Evolutionary conservation across 2,113 vertebrate species (phyloP), one percentile per base, ranked within the genome.

Genomic region (Gambusia affinis): DNA sequence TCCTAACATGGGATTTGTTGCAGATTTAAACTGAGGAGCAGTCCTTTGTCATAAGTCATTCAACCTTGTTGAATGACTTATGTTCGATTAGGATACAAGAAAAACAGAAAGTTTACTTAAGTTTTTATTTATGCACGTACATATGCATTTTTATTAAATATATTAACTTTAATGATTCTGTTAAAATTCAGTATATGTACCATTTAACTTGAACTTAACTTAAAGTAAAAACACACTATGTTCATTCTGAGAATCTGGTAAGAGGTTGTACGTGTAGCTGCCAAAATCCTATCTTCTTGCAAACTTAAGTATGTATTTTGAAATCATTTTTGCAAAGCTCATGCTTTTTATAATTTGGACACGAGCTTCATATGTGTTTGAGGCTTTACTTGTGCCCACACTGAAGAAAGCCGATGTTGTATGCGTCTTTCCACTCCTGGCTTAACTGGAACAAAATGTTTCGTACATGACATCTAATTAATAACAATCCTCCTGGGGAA

Each of bases 391-490:
- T 62, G 42, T 70, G 64, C 42, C 69, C 67, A 72, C 60, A 71
- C 51, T 67, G 37, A 67, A 60, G 27, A 73, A 17, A 64, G 72
- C 78, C 72, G 39, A 78, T 75, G 83, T 78, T 60, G 17, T 79
- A 64, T 28, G 44, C 72, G 39, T 73, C 69, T 81, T 80, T 73
- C 70, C 79, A 70, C 72, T 72, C 73, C 78, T 37, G 2, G 54
- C 72, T 70, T 84, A 79, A 88, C 72, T 85, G 76, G 82, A 82
- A 85, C 78, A 87, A 85, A 89, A 72, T 83, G 79, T 76, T 85
- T 84, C 81, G 68, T 67, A 57, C 7, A n/a, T 88, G 87, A 83
- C 80, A 65, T 86, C 81, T 89, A 84, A 89, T 91, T 89, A 87
- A 88, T 87, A 85, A 80, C 70, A 69, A 72, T 79, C 65, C 80